Evolutionary conservation across 2,888 invertebrate genomes (phyloP).

Genomic region (Thumatha senex): DNA sequence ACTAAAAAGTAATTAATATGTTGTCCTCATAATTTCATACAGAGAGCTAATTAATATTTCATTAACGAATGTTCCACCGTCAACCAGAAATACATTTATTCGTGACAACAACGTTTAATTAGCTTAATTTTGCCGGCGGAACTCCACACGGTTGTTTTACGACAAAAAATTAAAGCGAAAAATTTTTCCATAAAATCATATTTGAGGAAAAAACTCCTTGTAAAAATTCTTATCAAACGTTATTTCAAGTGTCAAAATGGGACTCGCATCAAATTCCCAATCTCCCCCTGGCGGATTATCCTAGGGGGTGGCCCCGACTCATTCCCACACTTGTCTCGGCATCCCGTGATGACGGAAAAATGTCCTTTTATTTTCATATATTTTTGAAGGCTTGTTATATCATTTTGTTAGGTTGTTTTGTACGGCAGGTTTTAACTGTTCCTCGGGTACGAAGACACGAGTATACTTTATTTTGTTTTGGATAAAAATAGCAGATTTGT

Average conservation of each 20-base stretch:
- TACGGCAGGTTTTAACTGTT: neutral
- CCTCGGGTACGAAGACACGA: neutral
- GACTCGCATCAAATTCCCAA: conserved; percentile 28
- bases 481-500: neutral
- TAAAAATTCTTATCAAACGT: conserved; percentile 48
- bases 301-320: conserved; percentile 17
- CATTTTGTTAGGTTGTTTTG: conserved; percentile 14
- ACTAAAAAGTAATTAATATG: neutral
- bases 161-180: neutral
- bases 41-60: conserved; percentile 3
- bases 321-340: conserved; percentile 37
- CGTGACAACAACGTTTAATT: conserved; percentile 9
- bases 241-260: conserved; percentile 49
- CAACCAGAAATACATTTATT: neutral
- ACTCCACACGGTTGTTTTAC: neutral
- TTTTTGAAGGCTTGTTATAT: conserved; percentile 13
- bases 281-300: conserved; percentile 44
- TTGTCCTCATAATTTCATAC: neutral
- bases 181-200: conserved; percentile 15
- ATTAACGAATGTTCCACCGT: conserved; percentile 1
- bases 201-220: conserved; percentile 25
- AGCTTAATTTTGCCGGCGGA: neutral
- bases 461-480: neutral
- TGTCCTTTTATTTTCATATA: conserved; percentile 25
- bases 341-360: conserved; percentile 34